phyloP scores from a whole-genome alignment of 2,797 vertebrate genomes.

The Hippocampus kuda region DNA sequence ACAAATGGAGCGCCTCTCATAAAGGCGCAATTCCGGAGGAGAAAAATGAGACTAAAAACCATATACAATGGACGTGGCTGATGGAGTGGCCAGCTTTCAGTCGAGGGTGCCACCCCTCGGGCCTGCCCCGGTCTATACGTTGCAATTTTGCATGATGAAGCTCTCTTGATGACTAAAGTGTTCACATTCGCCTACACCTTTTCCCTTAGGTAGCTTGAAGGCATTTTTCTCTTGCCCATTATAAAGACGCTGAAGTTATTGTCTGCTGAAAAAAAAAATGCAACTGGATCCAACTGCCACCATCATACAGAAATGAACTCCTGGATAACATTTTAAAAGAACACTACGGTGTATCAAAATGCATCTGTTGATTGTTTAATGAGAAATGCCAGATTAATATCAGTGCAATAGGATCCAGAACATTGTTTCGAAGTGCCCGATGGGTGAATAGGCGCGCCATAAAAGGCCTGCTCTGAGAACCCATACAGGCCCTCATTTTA shows the following conservation, averaged over 20 bases:
- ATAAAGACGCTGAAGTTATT: not conserved
- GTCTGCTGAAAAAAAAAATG: not conserved
- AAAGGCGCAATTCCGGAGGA: no score
- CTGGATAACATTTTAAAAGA: not conserved
- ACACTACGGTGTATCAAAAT: not conserved
- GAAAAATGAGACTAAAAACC: no score
- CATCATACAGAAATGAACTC: not conserved
- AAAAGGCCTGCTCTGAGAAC: not conserved
- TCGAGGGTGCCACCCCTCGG: not conserved
- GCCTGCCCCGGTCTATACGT: no score
- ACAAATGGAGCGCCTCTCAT: not conserved
- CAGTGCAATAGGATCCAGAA: not conserved
- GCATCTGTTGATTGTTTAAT: not conserved
- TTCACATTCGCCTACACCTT: not conserved
- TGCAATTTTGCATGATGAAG: not conserved
- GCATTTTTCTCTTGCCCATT: not conserved
- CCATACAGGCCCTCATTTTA: not conserved
- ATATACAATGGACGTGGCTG: no score
- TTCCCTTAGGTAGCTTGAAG: not conserved
- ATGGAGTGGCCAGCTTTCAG: no score
- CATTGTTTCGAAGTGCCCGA: not conserved
- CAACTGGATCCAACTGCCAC: not conserved
- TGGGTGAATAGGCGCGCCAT: not conserved
- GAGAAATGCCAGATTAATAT: not conserved
- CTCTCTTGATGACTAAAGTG: not conserved